Base-by-base conservation (phyloP, 2,113 vertebrate genomes). In the Rafetus swinhoei region DNA sequence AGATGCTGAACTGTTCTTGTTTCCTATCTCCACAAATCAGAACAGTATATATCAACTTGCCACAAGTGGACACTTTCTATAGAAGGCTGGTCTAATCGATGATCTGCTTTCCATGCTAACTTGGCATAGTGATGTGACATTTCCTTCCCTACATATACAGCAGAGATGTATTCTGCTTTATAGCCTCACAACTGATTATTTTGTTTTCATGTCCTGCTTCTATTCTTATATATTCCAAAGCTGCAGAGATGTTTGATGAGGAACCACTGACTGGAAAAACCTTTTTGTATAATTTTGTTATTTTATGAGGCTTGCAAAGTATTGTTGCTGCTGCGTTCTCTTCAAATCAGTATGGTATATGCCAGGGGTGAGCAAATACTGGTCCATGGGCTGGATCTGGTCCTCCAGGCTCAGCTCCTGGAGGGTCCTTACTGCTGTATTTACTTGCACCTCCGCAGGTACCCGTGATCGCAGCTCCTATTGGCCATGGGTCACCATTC, bases 251-350 rank as follows among this genome's bases (percentile, higher is more conserved):
- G 89, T 53, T 90, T 88, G 52, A 69, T 50, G 80, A 83, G 74
- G 25, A 86, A 8, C 39, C 6, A 25, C 29, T 88, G 14, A 19
- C 45, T 55, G 69, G 11, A 60, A 79, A 32, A 32, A 62, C 0
- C 21, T 81, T 84, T 83, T 95, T 14, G 93, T 60, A 19, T 16
- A 89, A 12, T 29, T 54, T 65, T 90, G 55, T 32, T 93, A 59
- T 39, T 94, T 97, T 85, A 55, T 1, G 91, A 94, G 82, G 62
- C 77, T 29, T 82, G 27, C 72, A 89, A 94, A 96, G 88, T 55
- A 55, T 21, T 88, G 95, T 55, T 72, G 5, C 32, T 93, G 3
- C 32, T 60, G 29, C 35, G 94, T 95, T 81, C 80, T 92, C 86
- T 92, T 57, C 84, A 57, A 2, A 57, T 79, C 81, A 86, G 4